These are phyloP conservation scores for Eupeodes latifasciatus DNA, from an alignment of 2,888 invertebrate genomes.

Conservation along the genomic window DNA sequence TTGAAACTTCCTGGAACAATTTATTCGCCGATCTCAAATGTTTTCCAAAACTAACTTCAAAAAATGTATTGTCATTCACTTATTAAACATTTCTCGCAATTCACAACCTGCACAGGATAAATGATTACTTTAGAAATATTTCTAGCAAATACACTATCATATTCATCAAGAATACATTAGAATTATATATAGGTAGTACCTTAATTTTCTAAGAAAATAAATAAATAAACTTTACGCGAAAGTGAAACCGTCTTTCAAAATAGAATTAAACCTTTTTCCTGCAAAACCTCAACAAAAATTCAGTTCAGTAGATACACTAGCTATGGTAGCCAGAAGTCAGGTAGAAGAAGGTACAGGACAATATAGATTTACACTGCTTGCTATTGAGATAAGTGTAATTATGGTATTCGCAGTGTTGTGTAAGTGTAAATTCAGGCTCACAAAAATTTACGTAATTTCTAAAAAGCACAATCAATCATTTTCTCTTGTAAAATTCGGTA, in stretches of 20 bases:
- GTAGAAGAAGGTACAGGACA: no score
- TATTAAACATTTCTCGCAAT: no score
- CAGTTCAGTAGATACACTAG: background rate
- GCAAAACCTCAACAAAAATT: constrained; percentile 25
- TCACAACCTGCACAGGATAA: no score
- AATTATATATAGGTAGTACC: background rate
- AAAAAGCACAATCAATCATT: constrained; percentile 76
- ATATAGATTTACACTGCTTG: background rate
- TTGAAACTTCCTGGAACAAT: no score
- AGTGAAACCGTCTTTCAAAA: constrained; percentile 28
- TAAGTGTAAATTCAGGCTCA: constrained; percentile 41
- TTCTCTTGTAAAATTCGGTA: constrained; percentile 45
- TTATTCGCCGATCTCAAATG: no score
- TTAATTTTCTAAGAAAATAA: background rate
- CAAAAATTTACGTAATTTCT: constrained; percentile 62
- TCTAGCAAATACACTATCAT: background rate
- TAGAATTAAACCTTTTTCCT: background rate
- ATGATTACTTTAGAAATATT: background rate
- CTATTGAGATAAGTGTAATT: background rate
- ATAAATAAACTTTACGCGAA: background rate
- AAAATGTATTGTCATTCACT: no score
- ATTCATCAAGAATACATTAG: constrained; percentile 33
- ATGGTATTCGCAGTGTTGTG: constrained; percentile 24
- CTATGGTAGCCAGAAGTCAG: no score
- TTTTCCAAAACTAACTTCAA: no score